phyloP scores from a whole-genome alignment of 2,888 invertebrate genomes.

The Ormyrus rosae region DNA sequence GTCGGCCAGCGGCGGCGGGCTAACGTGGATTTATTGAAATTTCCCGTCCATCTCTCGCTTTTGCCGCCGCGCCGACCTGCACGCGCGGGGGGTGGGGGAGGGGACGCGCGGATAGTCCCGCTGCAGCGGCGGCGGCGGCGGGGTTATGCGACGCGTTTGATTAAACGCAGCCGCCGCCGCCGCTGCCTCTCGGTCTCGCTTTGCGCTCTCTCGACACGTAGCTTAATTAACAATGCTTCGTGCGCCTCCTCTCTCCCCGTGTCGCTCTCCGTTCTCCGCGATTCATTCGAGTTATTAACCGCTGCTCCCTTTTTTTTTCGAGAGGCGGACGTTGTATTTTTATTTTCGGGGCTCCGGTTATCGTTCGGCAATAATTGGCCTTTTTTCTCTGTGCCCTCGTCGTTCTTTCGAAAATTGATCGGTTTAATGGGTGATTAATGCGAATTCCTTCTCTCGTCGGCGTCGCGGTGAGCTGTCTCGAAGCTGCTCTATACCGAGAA shows the following conservation, averaged over 20 bases:
- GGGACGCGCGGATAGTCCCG: too few relatives aligned
- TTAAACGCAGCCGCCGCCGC: constrained; percentile 41
- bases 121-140: too few relatives aligned
- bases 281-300: neutral
- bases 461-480: too few relatives aligned
- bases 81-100: too few relatives aligned
- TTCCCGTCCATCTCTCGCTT: constrained; percentile 33
- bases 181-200: neutral
- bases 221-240: constrained; percentile 43
- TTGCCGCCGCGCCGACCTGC: neutral
- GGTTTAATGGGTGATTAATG: too few relatives aligned
- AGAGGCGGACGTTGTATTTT: neutral
- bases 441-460: too few relatives aligned
- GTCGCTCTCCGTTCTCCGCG: constrained; percentile 1
- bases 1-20: neutral
- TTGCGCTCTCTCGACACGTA: neutral
- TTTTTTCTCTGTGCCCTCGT: too few relatives aligned
- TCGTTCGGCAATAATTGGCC: too few relatives aligned
- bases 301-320: neutral
- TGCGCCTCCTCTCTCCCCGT: neutral
- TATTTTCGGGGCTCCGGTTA: neutral
- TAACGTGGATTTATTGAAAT: constrained; percentile 47
- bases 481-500: too few relatives aligned
- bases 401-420: too few relatives aligned
- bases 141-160: constrained; percentile 29